A percentile compares a stretch with the other conserved stretches of the same genome.
Conservation (phyloP, 2,888 invertebrate species). For the Apoda limacodes region DNA sequence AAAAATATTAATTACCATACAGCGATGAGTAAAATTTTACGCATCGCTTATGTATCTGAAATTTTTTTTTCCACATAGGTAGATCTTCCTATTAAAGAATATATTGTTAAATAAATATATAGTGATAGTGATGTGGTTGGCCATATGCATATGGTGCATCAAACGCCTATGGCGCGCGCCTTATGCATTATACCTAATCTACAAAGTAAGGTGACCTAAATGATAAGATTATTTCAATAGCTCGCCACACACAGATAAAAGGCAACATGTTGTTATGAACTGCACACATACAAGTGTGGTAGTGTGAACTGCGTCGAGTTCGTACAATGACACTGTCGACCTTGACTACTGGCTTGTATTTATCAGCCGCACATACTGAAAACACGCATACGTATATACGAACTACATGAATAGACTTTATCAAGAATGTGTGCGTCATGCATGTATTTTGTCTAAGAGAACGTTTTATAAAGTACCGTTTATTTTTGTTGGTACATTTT, state of each 20-base stretch:
- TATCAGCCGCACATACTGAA: slow-evolving; percentile 21
- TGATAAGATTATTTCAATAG: slow-evolving; percentile 67
- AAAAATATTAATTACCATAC: too few species aligned
- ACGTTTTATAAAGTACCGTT: too few species aligned
- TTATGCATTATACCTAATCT: slow-evolving; percentile 49
- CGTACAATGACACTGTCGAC: slow-evolving; percentile 68
- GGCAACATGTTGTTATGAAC: slow-evolving; percentile 1
- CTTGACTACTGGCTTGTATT: slow-evolving; percentile 62
- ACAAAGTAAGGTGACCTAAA: slow-evolving; percentile 68
- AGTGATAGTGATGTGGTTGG: too few species aligned
- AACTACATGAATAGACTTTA: too few species aligned
- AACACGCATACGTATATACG: slow-evolving; percentile 31
- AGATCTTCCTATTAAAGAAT: too few species aligned
- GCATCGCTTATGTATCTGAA: too few species aligned
- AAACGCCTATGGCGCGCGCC: background rate
- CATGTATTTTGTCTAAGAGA: slow-evolving; percentile 38
- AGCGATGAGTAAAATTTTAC: too few species aligned
- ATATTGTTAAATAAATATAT: too few species aligned
- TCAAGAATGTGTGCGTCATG: slow-evolving; percentile 47
- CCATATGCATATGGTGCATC: too few species aligned
- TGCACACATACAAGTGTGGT: slow-evolving; percentile 18
- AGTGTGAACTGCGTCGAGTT: slow-evolving; percentile 47
- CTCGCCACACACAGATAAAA: slow-evolving; percentile 32
- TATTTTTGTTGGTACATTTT: too few species aligned
- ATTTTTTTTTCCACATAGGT: too few species aligned